Percentiles rank a stretch among this genome's conserved stretches.
Conservation (phyloP, 1,140 invertebrate genomes). For the Anthonomus grandis region DNA sequence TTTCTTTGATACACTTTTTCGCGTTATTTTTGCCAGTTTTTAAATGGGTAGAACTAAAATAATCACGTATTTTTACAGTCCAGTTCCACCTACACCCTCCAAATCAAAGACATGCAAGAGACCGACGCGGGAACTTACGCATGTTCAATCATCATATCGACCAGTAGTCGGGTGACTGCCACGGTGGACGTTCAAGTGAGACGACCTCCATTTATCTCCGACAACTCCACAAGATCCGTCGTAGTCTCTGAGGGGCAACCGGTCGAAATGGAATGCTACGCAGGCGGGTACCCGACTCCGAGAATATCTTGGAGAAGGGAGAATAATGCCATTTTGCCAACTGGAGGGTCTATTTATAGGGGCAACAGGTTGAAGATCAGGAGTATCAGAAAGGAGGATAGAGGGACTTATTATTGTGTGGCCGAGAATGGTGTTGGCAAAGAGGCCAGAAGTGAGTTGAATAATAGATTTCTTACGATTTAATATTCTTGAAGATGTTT, state of each 20-base stretch:
- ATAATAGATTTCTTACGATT: background rate
- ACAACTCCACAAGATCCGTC: conserved; percentile 84
- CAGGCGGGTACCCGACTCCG: conserved; percentile 76
- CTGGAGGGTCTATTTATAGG: conserved; percentile 76
- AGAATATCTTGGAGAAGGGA: conserved; percentile 87
- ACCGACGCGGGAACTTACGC: conserved; percentile 86
- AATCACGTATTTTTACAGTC: conserved; percentile 36
- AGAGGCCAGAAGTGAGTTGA: conserved; percentile 62
- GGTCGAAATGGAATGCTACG: conserved; percentile 83
- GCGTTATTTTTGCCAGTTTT: no score
- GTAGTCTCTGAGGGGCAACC: conserved; percentile 78
- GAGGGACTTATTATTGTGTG: conserved; percentile 91
- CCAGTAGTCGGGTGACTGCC: conserved; percentile 75
- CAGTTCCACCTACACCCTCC: conserved; percentile 46
- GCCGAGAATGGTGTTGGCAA: conserved; percentile 88
- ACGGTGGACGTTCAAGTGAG: conserved; percentile 81
- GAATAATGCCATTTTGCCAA: conserved; percentile 89
- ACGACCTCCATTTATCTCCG: conserved; percentile 84
- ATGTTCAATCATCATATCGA: conserved; percentile 79
- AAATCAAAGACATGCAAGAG: conserved; percentile 94
- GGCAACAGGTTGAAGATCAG: conserved; percentile 83
- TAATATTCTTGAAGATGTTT: no score
- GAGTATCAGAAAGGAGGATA: conserved; percentile 78
- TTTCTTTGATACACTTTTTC: no score
- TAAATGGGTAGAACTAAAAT: background rate